Percentiles rank a stretch among this genome's conserved stretches.
Evolutionary conservation across 2,888 invertebrate genomes (phyloP).

Genomic region (Drosophila neotestacea): DNA sequence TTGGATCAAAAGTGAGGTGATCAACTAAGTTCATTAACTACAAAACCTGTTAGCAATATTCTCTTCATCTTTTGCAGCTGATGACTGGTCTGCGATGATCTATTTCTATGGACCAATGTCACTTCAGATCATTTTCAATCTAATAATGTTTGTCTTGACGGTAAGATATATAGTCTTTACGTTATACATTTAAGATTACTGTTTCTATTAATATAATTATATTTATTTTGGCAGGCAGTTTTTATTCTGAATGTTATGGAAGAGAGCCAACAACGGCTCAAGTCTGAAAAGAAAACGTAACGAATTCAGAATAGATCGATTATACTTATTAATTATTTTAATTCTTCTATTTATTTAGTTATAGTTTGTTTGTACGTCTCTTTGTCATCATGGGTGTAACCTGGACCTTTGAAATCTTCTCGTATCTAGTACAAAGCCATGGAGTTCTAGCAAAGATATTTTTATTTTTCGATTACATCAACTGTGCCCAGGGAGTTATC

Average conservation of each 20-base stretch:
- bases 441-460: neutral
- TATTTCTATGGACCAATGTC: conserved; percentile 82
- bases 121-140: conserved; percentile 78
- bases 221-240: conserved; percentile 40
- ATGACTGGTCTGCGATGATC: conserved; percentile 73
- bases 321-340: neutral
- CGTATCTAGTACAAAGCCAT: conserved; percentile 86
- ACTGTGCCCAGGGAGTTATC: conserved; percentile 65
- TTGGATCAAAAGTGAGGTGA: conserved; percentile 87
- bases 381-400: conserved; percentile 94
- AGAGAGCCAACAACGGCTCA: conserved; percentile 69
- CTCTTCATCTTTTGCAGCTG: conserved; percentile 34
- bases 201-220: too few relatives aligned
- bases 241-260: conserved; percentile 73
- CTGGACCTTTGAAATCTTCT: conserved; percentile 92
- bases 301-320: neutral
- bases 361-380: conserved; percentile 91
- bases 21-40: neutral
- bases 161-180: conserved; percentile 5
- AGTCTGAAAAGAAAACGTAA: conserved; percentile 78
- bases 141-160: conserved; percentile 77
- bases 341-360: conserved; percentile 86
- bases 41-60: neutral
- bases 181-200: neutral
- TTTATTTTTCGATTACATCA: conserved; percentile 43